Evolutionary conservation across 92 coral and sea anemone genomes (phyloP), one percentile per base, ranked within the genome.

Genomic region (Desmophyllum pertusum): DNA sequence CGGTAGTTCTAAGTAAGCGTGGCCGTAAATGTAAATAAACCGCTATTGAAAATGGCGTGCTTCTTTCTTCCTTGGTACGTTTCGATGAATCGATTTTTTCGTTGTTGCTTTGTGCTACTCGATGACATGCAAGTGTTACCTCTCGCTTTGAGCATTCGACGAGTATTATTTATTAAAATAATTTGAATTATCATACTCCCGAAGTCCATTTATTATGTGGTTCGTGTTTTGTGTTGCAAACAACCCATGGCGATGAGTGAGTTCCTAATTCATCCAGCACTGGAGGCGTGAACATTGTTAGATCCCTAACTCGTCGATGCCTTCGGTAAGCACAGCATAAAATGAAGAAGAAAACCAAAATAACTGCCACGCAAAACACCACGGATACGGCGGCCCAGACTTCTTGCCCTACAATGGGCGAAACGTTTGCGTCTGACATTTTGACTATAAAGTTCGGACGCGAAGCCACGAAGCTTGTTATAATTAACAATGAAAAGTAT

Each of bases 381-480:
- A 89, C 98, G 18, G 98, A 94, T 7, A 94, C 90, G 1, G 98
- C 95, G 13, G 98, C 98, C 98, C 98, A 94, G 5, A 94, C 80
- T 78, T 91, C 95, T 77, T 91, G 95, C 10, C 92, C 93, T 21
- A 89, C 90, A 11, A 75, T 45, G 2, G 98, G 64, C 33, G 90
- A 83, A 6, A 88, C 65, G 15, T 69, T 87, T 17, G 70, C 48
- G 29, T 91, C 95, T 4, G 98, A 84, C 98, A 94, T 94, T 17
- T 37, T 75, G 4, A 37, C 5, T n/a, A 21, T 10, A 9, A 23
- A 18, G 14, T n/a, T 62, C 55, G 55, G 18, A 15, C 18, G 13
- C 15, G 10, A 62, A 62, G 31, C 67, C 73, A 7, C 43, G 45
- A 67, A 35, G 73, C 43, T 17, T 36, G 72, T 19, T 83, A 0